Base-by-base conservation (phyloP, 2,888 invertebrate species). In the Diachrysia chrysitis region DNA sequence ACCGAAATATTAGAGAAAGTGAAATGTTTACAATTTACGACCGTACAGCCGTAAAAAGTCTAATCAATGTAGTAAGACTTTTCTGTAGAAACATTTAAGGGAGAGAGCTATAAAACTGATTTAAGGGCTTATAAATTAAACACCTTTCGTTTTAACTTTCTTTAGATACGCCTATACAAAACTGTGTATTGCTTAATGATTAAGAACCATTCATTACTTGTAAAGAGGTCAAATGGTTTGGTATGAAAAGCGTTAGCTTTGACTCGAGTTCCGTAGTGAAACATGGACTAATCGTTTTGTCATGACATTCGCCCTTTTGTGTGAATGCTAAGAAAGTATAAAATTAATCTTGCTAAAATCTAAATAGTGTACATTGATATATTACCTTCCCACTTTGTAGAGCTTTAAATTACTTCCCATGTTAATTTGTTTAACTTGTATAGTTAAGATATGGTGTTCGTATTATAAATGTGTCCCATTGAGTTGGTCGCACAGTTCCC, bases 121-220 rank as follows among this genome's bases (percentile, higher is more conserved):
- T 90, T 88, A 92, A 92, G 92, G 92, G 91, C 90, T 86, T 83
- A 84, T 89, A 89, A 90, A 91, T 90, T 88, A 90, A 88, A 87
- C 85, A 85, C 83, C 82, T 85, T 87, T 87, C 85, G 78, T 82
- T 86, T 85, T 83, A 89, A 91, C 91, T 91, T 93, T 92, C 90
- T 89, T 90, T 87, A 83, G 73, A 78, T 79, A 84, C 82, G 81
- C 83, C 85, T 84, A 85, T 86, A 85, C 82, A 79, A 85, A 46
- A 83, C 82, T 82, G 81, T 83, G 76, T 79, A 82, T 84, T 84
- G 83, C 83, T 85, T 83, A 86, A 86, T 87, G 78, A 80, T 84
- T 71, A 73, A 82, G 72, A 78, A 79, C 83, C 79, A 84, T 85
- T 83, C 78, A 84, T 83, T 81, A 79, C 57, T 67, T 46, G 58